Evolutionary conservation across 2,888 invertebrate species (phyloP).

Genomic region (Fragum sueziense): DNA sequence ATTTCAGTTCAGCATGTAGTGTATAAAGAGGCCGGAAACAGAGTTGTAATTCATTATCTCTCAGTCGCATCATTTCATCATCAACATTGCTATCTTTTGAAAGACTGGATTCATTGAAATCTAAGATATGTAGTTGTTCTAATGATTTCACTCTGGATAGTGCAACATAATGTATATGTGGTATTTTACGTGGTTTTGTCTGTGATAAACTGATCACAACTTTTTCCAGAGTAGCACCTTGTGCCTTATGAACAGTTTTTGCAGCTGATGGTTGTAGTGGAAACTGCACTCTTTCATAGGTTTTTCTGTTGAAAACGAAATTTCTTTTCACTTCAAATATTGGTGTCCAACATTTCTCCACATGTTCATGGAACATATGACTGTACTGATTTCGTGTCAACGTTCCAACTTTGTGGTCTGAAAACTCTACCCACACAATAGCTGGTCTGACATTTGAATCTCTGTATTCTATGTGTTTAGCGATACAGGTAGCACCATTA

Average conservation of each 20-base stretch:
- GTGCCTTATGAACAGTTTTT: conserved; percentile 47
- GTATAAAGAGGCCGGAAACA: neutral
- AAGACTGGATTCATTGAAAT: conserved; percentile 33
- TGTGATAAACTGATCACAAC: conserved; percentile 16
- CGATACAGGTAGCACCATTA: conserved; percentile 41
- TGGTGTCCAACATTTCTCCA: conserved; percentile 39
- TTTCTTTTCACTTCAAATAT: conserved; percentile 47
- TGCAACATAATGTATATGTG: conserved; percentile 53
- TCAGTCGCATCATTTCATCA: conserved; percentile 26
- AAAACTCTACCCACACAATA: neutral
- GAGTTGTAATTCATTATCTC: neutral
- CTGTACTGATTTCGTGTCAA: neutral
- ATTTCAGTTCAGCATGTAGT: neutral
- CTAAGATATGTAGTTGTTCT: conserved; percentile 24
- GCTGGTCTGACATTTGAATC: neutral
- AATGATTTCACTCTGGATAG: conserved; percentile 35
- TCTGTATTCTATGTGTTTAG: conserved; percentile 39
- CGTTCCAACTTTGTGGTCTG: neutral
- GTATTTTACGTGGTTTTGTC: conserved; percentile 13
- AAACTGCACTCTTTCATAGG: conserved; percentile 47
- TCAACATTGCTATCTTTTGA: conserved; percentile 18
- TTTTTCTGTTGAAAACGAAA: conserved; percentile 41
- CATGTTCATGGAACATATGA: neutral
- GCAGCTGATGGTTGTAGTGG: conserved; percentile 46
- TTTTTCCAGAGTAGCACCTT: conserved; percentile 41